phyloP scores from a whole-genome alignment of 2,113 vertebrate species.

The Calidris pugnax region DNA sequence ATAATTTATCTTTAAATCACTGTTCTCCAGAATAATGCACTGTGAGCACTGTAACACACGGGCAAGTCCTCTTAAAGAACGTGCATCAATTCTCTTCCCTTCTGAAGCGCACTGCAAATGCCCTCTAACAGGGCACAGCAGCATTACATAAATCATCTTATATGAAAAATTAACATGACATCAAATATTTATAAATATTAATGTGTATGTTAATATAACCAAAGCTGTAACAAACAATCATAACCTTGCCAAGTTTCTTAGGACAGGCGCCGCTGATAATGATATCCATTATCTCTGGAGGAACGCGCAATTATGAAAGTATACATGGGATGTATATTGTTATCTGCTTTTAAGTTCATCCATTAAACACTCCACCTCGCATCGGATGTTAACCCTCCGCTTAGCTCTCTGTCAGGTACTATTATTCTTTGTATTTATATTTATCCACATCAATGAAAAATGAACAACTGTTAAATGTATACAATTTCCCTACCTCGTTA shows the following conservation, averaged over 20 bases:
- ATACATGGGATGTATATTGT: conserved; percentile 73
- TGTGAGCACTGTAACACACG: conserved; percentile 62
- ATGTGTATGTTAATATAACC: conserved; percentile 88
- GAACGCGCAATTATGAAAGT: conserved; percentile 76
- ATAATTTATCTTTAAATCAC: conserved; percentile 78
- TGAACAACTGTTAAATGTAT: background rate
- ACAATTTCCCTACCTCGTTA: background rate
- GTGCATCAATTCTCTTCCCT: conserved; percentile 71
- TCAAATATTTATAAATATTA: conserved; percentile 92
- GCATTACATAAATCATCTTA: conserved; percentile 84
- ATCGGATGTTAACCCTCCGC: conserved; percentile 64
- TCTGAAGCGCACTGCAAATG: conserved; percentile 75
- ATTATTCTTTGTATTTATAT: conserved; percentile 29
- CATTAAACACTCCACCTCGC: conserved; percentile 70
- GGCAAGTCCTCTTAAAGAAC: conserved; percentile 75
- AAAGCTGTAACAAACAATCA: conserved; percentile 85
- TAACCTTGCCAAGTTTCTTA: conserved; percentile 86
- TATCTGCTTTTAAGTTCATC: conserved; percentile 77
- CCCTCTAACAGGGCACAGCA: conserved; percentile 79
- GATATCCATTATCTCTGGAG: conserved; percentile 86
- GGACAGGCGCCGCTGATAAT: conserved; percentile 83
- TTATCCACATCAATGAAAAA: background rate
- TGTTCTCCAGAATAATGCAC: conserved; percentile 72
- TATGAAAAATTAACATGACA: conserved; percentile 89
- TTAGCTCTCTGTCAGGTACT: conserved; percentile 36